Base-by-base conservation (phyloP, 2,113 vertebrate genomes). In the Ageneiosus marmoratus region DNA sequence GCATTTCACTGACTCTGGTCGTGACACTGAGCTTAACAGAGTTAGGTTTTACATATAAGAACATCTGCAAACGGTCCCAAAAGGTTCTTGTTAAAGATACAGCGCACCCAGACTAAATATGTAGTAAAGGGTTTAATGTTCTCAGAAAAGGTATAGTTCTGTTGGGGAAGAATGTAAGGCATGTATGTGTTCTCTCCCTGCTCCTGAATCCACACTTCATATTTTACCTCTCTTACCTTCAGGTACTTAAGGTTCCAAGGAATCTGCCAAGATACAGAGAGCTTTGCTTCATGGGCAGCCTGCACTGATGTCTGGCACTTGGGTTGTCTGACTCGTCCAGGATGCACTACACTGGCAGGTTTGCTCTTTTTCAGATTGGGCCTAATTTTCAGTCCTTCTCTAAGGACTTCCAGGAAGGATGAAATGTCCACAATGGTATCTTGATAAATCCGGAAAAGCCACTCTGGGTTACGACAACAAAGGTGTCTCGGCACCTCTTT, bases 141-240 rank as follows among this genome's bases (percentile, higher is more conserved):
- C 87, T 99, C 98, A 0, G 96, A 96, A 91, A 99, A 99, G 1
- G 98, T 99, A 87, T 98, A 97, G 93, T 99, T 99, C 93, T 96
- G 98, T 89, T 97, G 96, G 37, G 95, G 94, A 85, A 99, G 93
- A 85, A 99, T 96, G 81, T 98, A 96, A 93, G 98, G 98, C 96
- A 97, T 97, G 79, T 99, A 99, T 1, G 97, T 98, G 94, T 97
- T 98, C 91, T 99, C 98, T 48, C 98, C 98, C 92, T 98, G 97
- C 88, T 99, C 98, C 92, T 99, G 98, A 85, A 99, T 97, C 98
- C 98, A 99, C 67, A 99, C 98, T 90, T 99, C 98, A 0, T 99
- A 99, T 90, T 95, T 96, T 13, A 99, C 97, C 84, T 99, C 98
- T 90, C 94, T 92, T 58, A 99, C 97, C 89, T 98, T 98, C 85